Percentiles rank a stretch among this genome's conserved stretches.
phyloP scores from a whole-genome alignment of 2,113 vertebrate species.

The Theristicus caerulescens region DNA sequence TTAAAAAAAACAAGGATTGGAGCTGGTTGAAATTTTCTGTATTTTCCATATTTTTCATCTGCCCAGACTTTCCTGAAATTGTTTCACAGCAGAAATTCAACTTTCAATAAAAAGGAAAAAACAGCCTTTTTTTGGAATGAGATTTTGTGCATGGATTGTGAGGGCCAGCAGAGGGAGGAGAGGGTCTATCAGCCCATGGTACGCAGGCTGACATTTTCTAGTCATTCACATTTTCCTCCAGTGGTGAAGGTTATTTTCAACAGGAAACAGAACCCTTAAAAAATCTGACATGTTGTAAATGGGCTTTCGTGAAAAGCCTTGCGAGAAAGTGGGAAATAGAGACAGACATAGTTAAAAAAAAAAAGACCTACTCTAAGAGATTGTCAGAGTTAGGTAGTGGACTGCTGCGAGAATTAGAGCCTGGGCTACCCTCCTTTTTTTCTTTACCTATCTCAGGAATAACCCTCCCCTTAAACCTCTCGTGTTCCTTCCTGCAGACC shows the following conservation, averaged over 20 bases:
- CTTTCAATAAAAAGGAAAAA: background rate
- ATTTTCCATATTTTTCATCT: background rate
- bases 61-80: background rate
- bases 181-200: background rate
- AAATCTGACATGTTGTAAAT: background rate
- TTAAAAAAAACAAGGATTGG: background rate
- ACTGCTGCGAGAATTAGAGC: background rate
- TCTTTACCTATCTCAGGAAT: background rate
- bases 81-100: background rate
- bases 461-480: background rate
- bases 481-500: accelerated
- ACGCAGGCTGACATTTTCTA: background rate
- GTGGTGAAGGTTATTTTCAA: background rate
- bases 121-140: background rate
- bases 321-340: background rate
- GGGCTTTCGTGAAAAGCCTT: background rate
- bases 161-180: conserved; percentile 12
- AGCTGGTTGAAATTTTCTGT: background rate
- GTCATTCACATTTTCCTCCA: background rate
- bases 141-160: background rate
- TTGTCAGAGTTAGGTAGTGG: background rate
- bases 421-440: background rate
- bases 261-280: background rate
- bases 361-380: background rate
- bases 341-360: too few relatives aligned